These are phyloP conservation scores for Apodemia arnacis DNA, from an alignment of 2,888 invertebrate species.

Conservation along the genomic window DNA sequence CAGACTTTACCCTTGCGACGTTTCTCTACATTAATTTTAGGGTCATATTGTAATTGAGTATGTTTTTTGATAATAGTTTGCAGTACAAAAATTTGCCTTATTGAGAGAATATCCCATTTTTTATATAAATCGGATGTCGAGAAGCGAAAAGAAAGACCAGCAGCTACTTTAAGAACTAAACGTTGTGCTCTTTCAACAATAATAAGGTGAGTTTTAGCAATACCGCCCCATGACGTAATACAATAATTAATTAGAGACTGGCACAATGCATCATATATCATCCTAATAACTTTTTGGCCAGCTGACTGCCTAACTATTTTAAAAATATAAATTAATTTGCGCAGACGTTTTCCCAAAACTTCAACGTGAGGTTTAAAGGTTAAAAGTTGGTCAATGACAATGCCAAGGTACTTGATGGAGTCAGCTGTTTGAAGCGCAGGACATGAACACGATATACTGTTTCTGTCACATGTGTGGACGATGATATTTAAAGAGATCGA, in stretches of 20 bases:
- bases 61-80: neutral
- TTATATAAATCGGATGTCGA: neutral
- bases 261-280: neutral
- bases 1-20: neutral
- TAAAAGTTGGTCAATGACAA: neutral
- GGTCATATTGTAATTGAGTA: neutral
- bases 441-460: neutral
- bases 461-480: neutral
- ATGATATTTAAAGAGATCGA: neutral
- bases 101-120: neutral
- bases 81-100: neutral
- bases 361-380: neutral
- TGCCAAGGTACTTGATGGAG: neutral
- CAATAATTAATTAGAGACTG: constrained; percentile 28
- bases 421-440: neutral
- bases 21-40: neutral
- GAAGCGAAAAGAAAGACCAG: neutral
- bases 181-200: constrained; percentile 31
- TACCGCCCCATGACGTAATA: constrained; percentile 35
- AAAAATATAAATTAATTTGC: neutral
- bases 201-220: constrained; percentile 32
- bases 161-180: neutral
- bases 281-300: neutral
- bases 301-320: neutral
- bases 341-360: neutral